Base-by-base conservation (phyloP, 2,797 vertebrate genomes). In the Myotis myotis region DNA sequence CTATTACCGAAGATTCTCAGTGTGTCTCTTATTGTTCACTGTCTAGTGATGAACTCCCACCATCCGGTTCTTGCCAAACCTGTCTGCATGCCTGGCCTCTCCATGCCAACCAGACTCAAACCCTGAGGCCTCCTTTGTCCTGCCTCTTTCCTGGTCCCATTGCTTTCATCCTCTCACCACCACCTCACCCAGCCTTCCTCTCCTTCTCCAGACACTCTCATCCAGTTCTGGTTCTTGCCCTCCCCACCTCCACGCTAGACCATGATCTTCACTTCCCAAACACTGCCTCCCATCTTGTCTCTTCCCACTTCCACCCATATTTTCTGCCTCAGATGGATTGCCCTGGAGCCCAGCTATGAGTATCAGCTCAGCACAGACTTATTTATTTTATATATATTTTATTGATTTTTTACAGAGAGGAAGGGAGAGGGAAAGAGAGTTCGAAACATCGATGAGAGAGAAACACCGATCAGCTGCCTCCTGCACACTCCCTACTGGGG, bases 41-140 rank as follows among this genome's bases (percentile, higher is more conserved):
- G 10, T 41, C 75, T 36, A 6, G 23, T 0, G 25, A 51, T 15
- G 36, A 76, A 57, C 89, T 36, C 87, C 89, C 87, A 41, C 51
- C 53, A 8, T n/a, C 70, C n/a, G 13, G 11, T 70, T 96, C 87
- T 95, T 16, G 74, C 80, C 83, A 87, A 87, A 96, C 87, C 95
- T 71, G 80, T 87, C 66, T 9, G 70, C 25, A 30, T 8, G 5
- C 83, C 87, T 89, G 68, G 64, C 41, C 30, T 92, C 87, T 91
- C 41, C 44, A 2, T 6, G 28, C 75, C 81, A 49, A 33, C 62
- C 66, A 25, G 20, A 68, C 81, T 71, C 68, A 76, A 8, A 11
- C 4, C 22, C 36, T 4, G 19, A 38, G 38, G 33, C 53, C 70
- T 49, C 19, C 36, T 36, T 19, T 10, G 2, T n/a, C 81, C 22